Conservation (phyloP, 2,113 vertebrate genomes). For the human region GRCh38 chr4:121225001-121225500, state of each 20-base stretch:
- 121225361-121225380: conserved; percentile 37
- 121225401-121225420: neutral
- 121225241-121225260: neutral
- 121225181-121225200: neutral
- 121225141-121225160: neutral
- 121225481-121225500: neutral
- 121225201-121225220: neutral
- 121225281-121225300: neutral
- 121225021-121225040: neutral
- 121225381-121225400: neutral
- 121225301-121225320: neutral
- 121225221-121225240: neutral
- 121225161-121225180: neutral
- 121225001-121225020: neutral
- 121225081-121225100: neutral
- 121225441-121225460: neutral
- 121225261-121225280: neutral
- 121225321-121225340: conserved; percentile 26
- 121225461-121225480: neutral
- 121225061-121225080: neutral
- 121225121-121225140: neutral
- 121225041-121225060: neutral
- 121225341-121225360: neutral
- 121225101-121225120: neutral
- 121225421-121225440: neutral